Percentiles rank a stretch among this genome's conserved stretches.
Conservation (phyloP, 1,140 invertebrate species). For the Ridgeia piscesae region DNA sequence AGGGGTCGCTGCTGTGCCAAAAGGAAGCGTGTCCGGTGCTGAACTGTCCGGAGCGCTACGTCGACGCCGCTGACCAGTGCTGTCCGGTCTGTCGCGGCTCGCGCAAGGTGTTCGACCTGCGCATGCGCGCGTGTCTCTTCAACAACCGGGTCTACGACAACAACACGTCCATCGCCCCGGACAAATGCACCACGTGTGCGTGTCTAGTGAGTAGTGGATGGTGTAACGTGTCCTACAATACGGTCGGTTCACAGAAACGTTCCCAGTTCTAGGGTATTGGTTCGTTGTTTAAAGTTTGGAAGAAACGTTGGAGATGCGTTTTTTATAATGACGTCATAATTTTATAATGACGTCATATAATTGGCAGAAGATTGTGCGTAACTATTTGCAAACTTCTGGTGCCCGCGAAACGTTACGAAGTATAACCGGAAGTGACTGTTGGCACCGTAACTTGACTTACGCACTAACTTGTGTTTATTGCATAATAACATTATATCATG, state of each 20-base stretch:
- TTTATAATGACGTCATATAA: no score
- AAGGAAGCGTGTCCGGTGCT: slow-evolving; percentile 50
- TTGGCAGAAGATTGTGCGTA: background rate
- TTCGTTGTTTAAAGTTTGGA: no score
- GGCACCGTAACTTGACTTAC: background rate
- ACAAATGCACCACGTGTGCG: slow-evolving; percentile 12
- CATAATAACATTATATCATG: background rate
- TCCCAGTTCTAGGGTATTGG: background rate
- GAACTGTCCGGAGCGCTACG: slow-evolving; percentile 44
- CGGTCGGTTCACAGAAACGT: background rate
- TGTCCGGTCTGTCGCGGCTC: slow-evolving; percentile 44
- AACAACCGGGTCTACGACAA: background rate
- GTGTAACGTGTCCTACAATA: background rate
- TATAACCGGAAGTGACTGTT: background rate
- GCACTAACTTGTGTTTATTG: background rate
- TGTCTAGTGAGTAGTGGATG: slow-evolving; percentile 15
- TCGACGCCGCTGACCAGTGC: slow-evolving; percentile 42
- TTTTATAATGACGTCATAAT: no score
- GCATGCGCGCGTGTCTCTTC: slow-evolving; percentile 4
- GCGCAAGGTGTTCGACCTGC: slow-evolving; percentile 14
- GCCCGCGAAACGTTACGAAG: background rate
- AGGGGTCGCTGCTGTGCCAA: slow-evolving; percentile 42
- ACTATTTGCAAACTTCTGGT: background rate
- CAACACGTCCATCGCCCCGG: background rate
- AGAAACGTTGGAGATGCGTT: background rate